Evolutionary conservation across 2,113 vertebrate genomes (phyloP), one percentile per base, ranked within the genome.

Genomic region (Hymenochirus boettgeri): DNA sequence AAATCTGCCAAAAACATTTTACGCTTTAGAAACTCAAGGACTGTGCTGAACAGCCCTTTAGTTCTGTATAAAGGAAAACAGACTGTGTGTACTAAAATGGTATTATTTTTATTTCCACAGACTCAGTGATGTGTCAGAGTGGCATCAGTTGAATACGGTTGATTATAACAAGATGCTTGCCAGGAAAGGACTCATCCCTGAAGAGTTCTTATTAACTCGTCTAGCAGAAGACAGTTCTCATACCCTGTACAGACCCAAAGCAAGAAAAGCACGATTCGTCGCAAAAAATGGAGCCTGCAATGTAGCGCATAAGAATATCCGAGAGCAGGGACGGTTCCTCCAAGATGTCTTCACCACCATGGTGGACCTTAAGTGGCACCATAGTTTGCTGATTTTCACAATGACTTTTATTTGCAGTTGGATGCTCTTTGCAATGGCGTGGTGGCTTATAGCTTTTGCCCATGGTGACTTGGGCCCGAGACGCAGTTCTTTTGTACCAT

Each of bases 251-350:
- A 80, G 72, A 0, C 31, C 60, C 35, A 79, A 75, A 35, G 47
- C 70, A 3, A 84, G 86, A 66, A 74, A 80, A 18, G 83, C 89
- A 1, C 86, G 89, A 22, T 90, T 90, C 72, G 87, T 91, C 69
- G 82, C 86, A 58, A 91, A 91, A 73, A 82, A 50, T 0, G 89
- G 89, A 0, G 88, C 88, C 6, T 91, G 89, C 60, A 91, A 91
- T 12, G 89, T 90, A 71, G 87, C 88, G n/a, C 89, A 90, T 79
- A 90, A 89, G 79, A 91, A 91, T 78, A 91, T 91, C 79, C 75
- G 80, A 24, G 89, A 91, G 58, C 89, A 91, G 81, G 89, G 89
- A 45, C 83, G 89, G 1, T 91, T 91, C 70, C 82, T 91, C 54
- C 89, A 87, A 73, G 89, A 91, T 26, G 86, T 90, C 7, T 90